Evolutionary conservation across 2,888 invertebrate genomes (phyloP).

Genomic region (Lithophane leautieri): DNA sequence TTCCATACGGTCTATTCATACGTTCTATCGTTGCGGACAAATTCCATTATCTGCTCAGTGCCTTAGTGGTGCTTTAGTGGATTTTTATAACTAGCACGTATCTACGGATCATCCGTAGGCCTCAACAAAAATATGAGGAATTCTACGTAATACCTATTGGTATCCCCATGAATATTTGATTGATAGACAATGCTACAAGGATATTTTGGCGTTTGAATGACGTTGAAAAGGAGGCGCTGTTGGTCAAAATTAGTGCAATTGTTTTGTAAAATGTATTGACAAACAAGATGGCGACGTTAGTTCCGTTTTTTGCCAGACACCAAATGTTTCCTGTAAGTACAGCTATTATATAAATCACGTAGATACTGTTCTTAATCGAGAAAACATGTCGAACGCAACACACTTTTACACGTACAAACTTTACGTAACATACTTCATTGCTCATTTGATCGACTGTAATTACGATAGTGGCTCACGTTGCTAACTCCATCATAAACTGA

Average conservation of each 20-base stretch:
- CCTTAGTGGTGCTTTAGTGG: not conserved
- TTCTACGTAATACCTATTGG: not conserved
- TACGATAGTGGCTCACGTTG: conserved; percentile 18
- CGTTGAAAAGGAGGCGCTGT: not conserved
- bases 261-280: not conserved
- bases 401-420: not conserved
- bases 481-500: conserved; percentile 18
- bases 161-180: too few species aligned
- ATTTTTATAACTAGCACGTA: not conserved
- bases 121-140: not conserved
- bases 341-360: not conserved
- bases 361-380: not conserved
- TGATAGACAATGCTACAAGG: not conserved
- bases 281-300: not conserved
- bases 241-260: not conserved
- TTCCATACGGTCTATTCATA: too few species aligned
- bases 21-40: too few species aligned
- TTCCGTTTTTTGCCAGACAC: not conserved
- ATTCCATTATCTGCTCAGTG: too few species aligned
- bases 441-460: conserved; percentile 33
- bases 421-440: conserved; percentile 7
- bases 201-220: not conserved
- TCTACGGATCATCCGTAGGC: not conserved
- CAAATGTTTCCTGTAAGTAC: too few species aligned
- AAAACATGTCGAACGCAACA: not conserved